phyloP scores from a whole-genome alignment of 2,888 invertebrate species.

The Scaptomyza parva region DNA sequence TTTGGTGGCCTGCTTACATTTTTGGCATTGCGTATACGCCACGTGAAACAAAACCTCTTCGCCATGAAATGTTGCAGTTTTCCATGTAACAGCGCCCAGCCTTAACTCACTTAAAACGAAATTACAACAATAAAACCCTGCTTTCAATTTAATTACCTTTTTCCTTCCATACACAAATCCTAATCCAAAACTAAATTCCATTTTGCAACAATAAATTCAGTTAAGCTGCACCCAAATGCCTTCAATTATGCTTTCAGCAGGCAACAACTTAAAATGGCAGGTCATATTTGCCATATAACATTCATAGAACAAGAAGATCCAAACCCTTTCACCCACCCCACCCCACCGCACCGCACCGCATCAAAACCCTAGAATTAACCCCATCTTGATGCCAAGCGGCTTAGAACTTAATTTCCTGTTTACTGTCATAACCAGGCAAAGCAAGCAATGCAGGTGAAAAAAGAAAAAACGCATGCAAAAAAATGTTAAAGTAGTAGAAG shows the following conservation, averaged over 20 bases:
- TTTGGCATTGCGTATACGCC: conserved; percentile 31
- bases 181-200: conserved; percentile 31
- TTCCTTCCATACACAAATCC: not conserved
- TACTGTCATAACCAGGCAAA: conserved; percentile 52
- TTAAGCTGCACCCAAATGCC: conserved; percentile 61
- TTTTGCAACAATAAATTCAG: conserved; percentile 50
- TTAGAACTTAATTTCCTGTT: conserved; percentile 71
- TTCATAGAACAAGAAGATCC: not conserved
- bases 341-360: too few relatives aligned
- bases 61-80: not conserved
- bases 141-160: not conserved
- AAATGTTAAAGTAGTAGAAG: not conserved
- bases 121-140: not conserved
- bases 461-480: conserved; percentile 1
- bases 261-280: conserved; percentile 39
- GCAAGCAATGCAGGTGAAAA: conserved; percentile 33
- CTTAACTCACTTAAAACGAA: not conserved
- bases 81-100: not conserved
- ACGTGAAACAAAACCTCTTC: not conserved
- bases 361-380: not conserved
- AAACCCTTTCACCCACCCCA: not conserved
- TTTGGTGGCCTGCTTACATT: conserved; percentile 19
- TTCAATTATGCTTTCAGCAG: conserved; percentile 65
- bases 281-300: conserved; percentile 29
- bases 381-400: conserved; percentile 35